Conservation (phyloP, 2,113 vertebrate genomes). For the Dromiciops gliroides region DNA sequence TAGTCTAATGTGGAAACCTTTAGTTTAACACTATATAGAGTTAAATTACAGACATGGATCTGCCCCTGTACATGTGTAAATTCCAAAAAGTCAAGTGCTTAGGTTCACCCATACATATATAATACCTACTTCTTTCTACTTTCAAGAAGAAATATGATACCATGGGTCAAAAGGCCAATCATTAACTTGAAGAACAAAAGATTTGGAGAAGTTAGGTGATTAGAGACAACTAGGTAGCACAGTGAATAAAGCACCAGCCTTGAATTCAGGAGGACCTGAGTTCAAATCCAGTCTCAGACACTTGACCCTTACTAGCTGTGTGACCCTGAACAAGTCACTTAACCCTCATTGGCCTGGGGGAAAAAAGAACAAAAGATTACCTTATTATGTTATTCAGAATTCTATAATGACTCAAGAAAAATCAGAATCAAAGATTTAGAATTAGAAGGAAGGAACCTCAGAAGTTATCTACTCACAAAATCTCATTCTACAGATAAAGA, state of each 20-base stretch:
- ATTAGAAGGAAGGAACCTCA: not conserved
- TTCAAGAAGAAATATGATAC: not conserved
- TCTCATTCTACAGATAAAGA: not conserved
- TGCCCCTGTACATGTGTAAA: not conserved
- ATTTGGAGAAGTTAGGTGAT: no score
- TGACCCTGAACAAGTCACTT: no score
- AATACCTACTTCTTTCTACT: not conserved
- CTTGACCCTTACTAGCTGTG: no score
- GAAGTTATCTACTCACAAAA: not conserved
- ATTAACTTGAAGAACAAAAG: not conserved
- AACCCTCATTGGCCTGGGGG: no score
- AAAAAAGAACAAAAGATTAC: conserved; percentile 12
- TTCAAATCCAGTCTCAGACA: no score
- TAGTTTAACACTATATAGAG: not conserved
- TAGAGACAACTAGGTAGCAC: no score
- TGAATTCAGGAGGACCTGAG: no score
- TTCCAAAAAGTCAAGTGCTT: not conserved
- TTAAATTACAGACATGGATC: not conserved
- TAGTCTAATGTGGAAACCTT: not conserved
- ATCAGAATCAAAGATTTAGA: not conserved
- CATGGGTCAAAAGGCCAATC: not conserved
- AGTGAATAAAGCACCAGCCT: no score
- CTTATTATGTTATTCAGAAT: not conserved
- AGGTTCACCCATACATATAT: not conserved
- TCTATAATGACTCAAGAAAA: not conserved